A percentile compares a stretch with the other conserved stretches of the same genome.
phyloP scores from a whole-genome alignment of 2,888 invertebrate species.

The Melanargia galathea region DNA sequence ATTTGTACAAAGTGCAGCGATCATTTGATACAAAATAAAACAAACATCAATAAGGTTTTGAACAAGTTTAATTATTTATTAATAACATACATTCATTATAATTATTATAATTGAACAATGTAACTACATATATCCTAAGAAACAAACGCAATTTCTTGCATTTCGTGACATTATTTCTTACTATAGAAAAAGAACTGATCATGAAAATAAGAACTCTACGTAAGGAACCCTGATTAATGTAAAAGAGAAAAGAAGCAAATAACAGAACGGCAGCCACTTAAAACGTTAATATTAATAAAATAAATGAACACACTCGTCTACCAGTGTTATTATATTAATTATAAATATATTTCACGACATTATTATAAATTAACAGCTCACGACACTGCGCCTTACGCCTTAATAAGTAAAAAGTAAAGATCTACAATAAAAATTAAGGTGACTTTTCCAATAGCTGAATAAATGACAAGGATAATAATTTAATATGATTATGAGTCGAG shows the following conservation, averaged over 20 bases:
- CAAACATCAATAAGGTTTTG: conserved; percentile 53
- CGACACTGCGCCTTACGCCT: neutral
- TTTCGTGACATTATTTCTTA: conserved; percentile 42
- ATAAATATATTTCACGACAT: neutral
- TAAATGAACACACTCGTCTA: neutral
- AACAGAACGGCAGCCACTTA: conserved; percentile 1
- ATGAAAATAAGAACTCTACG: conserved; percentile 24
- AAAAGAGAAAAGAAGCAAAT: neutral
- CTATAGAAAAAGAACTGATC: conserved; percentile 47
- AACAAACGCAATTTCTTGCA: conserved; percentile 55
- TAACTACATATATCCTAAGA: conserved; percentile 66
- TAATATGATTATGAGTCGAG: neutral
- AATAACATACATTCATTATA: conserved; percentile 76
- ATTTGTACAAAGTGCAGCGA: too few relatives aligned
- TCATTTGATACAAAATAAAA: too few relatives aligned
- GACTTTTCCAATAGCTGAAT: neutral
- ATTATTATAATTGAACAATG: conserved; percentile 62
- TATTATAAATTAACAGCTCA: neutral
- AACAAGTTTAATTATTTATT: conserved; percentile 78
- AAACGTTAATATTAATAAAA: neutral
- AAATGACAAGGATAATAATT: neutral
- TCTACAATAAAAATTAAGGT: neutral
- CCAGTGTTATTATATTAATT: neutral
- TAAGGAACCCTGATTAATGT: conserved; percentile 25
- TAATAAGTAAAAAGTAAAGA: neutral